Conservation (phyloP, 2,797 vertebrate species). For the Esox masquinongy region DNA sequence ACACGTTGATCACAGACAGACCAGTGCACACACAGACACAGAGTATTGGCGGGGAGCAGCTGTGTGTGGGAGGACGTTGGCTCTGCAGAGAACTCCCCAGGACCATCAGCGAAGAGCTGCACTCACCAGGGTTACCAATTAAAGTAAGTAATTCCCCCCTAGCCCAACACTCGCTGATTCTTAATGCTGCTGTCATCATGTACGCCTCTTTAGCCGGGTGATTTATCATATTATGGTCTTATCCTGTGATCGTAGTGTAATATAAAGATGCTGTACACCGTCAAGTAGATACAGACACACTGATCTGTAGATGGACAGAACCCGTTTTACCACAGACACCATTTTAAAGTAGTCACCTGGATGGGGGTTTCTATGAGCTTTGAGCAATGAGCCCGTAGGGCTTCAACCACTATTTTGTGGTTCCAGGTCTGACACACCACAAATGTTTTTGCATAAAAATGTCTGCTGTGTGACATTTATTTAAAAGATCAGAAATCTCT, state of each 20-base stretch:
- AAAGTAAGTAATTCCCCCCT: neutral
- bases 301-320: no score
- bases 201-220: neutral
- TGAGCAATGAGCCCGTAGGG: no score
- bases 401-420: no score
- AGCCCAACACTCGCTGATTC: neutral
- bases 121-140: neutral
- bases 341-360: no score
- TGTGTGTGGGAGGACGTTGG: constrained; percentile 63
- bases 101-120: neutral
- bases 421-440: no score
- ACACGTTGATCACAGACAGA: constrained; percentile 26
- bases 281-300: neutral
- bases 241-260: neutral
- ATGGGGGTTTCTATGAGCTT: no score
- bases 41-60: constrained; percentile 58
- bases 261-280: neutral
- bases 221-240: neutral
- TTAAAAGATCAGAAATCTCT: no score
- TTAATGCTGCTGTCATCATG: neutral
- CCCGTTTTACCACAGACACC: no score
- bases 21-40: constrained; percentile 19
- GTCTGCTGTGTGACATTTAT: no score
- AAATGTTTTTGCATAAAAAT: no score
- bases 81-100: constrained; percentile 50